Evolutionary conservation across 2,113 vertebrate genomes (phyloP), one percentile per base, ranked within the genome.

Genomic region (Hypanus sabinus): DNA sequence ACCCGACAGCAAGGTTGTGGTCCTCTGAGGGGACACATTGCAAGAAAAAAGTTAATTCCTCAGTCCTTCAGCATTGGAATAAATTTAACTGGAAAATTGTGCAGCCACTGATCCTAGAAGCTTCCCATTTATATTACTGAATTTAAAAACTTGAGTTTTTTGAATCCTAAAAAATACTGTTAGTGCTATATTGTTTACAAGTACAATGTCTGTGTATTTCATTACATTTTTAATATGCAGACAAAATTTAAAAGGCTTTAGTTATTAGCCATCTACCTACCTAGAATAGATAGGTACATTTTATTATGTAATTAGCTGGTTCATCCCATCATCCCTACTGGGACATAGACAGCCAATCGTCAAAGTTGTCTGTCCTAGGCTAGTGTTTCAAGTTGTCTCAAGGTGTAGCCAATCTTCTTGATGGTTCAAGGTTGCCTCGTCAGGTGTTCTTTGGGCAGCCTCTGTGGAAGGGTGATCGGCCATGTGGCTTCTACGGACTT

Each of bases 141-240:
- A 8, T 33, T 33, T 46, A 46, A 90, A n/a, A 65, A n/a, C n/a
- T 60, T 20, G 9, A 46, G 46, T 16, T 20, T 12, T 16, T 88
- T 88, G 85, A 65, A 36, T 90, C 62, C n/a, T 5, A 90, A n/a
- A 65, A n/a, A 90, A 65, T 90, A 90, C 30, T 65, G n/a, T 65
- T 12, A 90, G 0, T 33, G 60, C 20, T 30, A 33, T 87, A 5
- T 57, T 87, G 2, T 5, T 87, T 55, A 55, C 4, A 85, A 85
- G 38, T 85, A 30, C 57, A 60, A 9, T 60, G 9, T 65, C 30
- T 68, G 16, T 65, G 83, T 65, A 33, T n/a, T 90, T 24, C 36
- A 20, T 12, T 12, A 60, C 1, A 30, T 65, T 68, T 90, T 90
- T 65, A 90, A 90, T 33, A 9, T 90, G 85, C 30, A 62, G 30